Conservation (phyloP, 2,113 vertebrate species). For the Trematomus loennbergii region DNA sequence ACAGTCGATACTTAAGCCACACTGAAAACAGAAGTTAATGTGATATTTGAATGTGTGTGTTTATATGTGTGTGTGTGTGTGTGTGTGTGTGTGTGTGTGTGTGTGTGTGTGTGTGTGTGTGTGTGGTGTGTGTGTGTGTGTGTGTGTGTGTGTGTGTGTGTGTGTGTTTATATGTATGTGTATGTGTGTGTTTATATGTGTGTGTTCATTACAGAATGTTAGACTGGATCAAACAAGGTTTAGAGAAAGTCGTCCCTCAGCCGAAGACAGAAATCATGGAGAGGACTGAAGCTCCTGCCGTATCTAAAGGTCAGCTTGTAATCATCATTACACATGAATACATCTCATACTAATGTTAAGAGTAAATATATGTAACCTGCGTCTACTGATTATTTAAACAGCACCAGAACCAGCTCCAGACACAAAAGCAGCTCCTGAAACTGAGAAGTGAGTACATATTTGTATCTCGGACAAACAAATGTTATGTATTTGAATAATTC, state of each 20-base stretch:
- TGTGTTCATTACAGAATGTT: constrained; percentile 72
- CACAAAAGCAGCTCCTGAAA: not conserved
- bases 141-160: no score
- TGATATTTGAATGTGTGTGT: not conserved
- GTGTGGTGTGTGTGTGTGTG: no score
- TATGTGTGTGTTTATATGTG: constrained; percentile 45
- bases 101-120: no score
- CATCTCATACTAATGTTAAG: not conserved
- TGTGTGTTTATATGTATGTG: no score
- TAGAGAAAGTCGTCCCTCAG: constrained; percentile 83
- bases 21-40: no score
- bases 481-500: no score
- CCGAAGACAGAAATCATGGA: constrained; percentile 56
- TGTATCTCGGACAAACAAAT: no score
- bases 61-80: no score
- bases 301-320: constrained; percentile 12
- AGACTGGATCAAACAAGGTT: constrained; percentile 80
- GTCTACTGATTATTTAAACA: constrained; percentile 1
- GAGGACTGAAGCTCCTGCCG: constrained; percentile 36
- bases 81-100: no score
- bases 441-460: not conserved
- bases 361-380: not conserved
- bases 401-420: not conserved
- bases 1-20: no score
- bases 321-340: not conserved